A percentile compares a stretch with the other conserved stretches of the same genome.
Conservation (phyloP, 2,113 vertebrate species). For the Callospermophilus lateralis region DNA sequence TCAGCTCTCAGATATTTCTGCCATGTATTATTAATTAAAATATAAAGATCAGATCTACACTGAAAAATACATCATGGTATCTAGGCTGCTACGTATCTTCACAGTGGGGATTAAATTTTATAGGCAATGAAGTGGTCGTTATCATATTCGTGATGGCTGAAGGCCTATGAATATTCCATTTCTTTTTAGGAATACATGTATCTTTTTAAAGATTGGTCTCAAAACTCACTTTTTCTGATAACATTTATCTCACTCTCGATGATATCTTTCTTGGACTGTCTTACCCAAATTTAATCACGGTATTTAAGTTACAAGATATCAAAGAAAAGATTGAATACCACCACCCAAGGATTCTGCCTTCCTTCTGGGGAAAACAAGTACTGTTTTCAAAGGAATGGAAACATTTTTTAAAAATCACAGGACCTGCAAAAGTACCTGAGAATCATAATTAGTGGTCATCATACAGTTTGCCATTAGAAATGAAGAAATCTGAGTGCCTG, state of each 20-base stretch:
- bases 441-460: not conserved
- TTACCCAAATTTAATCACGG: not conserved
- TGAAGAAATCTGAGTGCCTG: not conserved
- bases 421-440: not conserved
- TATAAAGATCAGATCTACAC: conserved; percentile 83
- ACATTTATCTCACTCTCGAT: not conserved
- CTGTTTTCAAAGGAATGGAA: not conserved
- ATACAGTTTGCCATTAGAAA: not conserved
- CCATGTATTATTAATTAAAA: conserved; percentile 90
- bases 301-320: not conserved
- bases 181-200: not conserved
- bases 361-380: not conserved
- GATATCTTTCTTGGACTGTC: not conserved
- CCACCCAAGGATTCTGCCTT: not conserved
- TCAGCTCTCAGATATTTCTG: conserved; percentile 82
- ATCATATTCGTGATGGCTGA: not conserved
- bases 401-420: not conserved
- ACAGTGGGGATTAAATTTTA: conserved; percentile 63
- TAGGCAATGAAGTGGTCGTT: conserved; percentile 16
- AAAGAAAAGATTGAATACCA: not conserved
- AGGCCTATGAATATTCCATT: conserved; percentile 39
- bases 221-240: not conserved
- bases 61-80: conserved; percentile 79
- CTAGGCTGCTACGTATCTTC: conserved; percentile 72
- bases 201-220: not conserved